Base-by-base conservation (phyloP, 2,888 invertebrate species). In the Cataglyphis altisquamis region DNA sequence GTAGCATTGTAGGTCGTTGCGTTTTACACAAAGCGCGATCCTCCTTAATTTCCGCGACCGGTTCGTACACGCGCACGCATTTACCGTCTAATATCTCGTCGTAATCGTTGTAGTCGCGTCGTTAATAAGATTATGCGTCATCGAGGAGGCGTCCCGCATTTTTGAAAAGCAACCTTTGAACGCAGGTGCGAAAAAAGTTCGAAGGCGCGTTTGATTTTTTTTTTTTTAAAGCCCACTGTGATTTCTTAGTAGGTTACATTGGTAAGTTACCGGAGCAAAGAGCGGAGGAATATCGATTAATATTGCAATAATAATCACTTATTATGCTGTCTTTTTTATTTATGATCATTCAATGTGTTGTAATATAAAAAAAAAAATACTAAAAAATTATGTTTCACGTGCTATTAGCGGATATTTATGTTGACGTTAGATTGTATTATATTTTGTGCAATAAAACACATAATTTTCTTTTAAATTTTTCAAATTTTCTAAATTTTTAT, bases 1-100 rank as follows among this genome's bases (percentile, higher is more conserved):
- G 92, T 91, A 92, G 92, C 91, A 94, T 93, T 93, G 93, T 94
- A 93, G 94, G 93, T 94, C 94, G 94, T 92, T 93, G 92, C 93
- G 93, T 94, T 94, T 94, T 94, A 92, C 93, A 93, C 93, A 93
- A 93, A 92, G 91, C 90, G 91, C 90, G 92, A 92, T 66, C 15
- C 93, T 93, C 91, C 90, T 93, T 92, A 91, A 93, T 92, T 93
- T 92, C 90, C 92, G 90, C 83, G 84, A 62, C 62, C 70, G 63
- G 57, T 36, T 36, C 74, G 74, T 29, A 12, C 81, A 62, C 52
- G 67, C 55, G 80, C 41, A 29, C 80, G 64, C 63, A 48, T 55
- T 52, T n/a, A 55, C 57, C 1, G 21, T 25, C 21, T 21, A 74
- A 68, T 36, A 36, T 45, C 60, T 57, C 39, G 55, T 21, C 73